Conservation (phyloP, 2,113 vertebrate genomes). For the Campylorhamphus procurvoides region DNA sequence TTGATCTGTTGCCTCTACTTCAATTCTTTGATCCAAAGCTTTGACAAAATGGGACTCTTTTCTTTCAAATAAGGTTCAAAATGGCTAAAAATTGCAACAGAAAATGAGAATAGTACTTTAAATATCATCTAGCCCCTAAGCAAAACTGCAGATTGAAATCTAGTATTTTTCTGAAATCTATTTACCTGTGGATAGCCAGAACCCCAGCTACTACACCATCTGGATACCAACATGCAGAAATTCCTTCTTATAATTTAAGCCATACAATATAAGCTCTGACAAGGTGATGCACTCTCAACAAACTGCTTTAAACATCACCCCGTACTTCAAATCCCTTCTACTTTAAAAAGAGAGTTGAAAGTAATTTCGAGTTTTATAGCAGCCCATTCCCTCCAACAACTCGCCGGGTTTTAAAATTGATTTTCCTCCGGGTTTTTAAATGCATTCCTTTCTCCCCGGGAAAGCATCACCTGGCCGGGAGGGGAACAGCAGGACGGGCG, state of each 20-base stretch:
- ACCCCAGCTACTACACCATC: neutral
- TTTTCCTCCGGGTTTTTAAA: neutral
- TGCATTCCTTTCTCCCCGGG: neutral
- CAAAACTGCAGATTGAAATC: neutral
- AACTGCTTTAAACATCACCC: neutral
- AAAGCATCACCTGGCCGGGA: accelerated
- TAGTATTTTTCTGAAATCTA: neutral
- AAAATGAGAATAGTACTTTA: conserved; percentile 8
- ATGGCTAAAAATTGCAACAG: neutral
- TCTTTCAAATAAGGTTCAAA: conserved; percentile 34
- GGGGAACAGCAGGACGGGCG: neutral
- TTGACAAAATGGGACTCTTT: conserved; percentile 31
- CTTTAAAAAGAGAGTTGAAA: neutral
- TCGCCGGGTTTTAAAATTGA: neutral
- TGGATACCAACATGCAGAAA: neutral
- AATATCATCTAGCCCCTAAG: conserved; percentile 16
- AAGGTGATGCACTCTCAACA: neutral
- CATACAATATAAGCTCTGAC: neutral
- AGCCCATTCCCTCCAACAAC: neutral
- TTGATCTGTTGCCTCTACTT: conserved; percentile 45
- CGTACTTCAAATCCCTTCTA: neutral
- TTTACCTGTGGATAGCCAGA: neutral
- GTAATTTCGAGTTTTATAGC: neutral
- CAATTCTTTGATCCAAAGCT: conserved; percentile 46
- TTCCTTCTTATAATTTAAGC: neutral